Conservation (phyloP, 2,888 invertebrate species). For the Agriopis aurantiaria region DNA sequence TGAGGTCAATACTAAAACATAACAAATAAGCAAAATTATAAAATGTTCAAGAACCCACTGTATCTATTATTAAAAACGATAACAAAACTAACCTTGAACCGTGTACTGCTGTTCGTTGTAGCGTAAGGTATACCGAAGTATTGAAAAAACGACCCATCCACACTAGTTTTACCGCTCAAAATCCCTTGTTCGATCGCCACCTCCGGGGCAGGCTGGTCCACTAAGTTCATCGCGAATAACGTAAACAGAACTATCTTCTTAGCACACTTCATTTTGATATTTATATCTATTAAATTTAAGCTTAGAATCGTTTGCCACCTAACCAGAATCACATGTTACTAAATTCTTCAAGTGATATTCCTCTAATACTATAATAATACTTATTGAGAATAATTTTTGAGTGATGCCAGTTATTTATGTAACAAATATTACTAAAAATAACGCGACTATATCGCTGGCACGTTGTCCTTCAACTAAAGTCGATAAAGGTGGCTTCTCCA, state of each 20-base stretch:
- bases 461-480: constrained; percentile 50
- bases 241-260: constrained; percentile 72
- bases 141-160: constrained; percentile 73
- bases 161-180: constrained; percentile 73
- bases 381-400: constrained; percentile 1
- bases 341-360: neutral
- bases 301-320: constrained; percentile 1
- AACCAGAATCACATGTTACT: neutral
- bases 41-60: neutral
- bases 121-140: constrained; percentile 80
- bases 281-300: constrained; percentile 3
- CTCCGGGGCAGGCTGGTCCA: constrained; percentile 77
- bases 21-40: too few species aligned
- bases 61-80: constrained; percentile 26
- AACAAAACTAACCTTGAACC: constrained; percentile 70
- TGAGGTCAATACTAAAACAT: too few species aligned
- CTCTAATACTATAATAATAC: neutral
- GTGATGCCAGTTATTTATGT: neutral
- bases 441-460: constrained; percentile 51
- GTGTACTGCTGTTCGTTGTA: constrained; percentile 63
- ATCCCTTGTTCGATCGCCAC: constrained; percentile 73
- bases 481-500: neutral
- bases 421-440: constrained; percentile 1
- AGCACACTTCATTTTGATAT: constrained; percentile 60
- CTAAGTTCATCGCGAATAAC: constrained; percentile 70